Conservation (phyloP, 1,140 invertebrate genomes). For the Cylas formicarius region DNA sequence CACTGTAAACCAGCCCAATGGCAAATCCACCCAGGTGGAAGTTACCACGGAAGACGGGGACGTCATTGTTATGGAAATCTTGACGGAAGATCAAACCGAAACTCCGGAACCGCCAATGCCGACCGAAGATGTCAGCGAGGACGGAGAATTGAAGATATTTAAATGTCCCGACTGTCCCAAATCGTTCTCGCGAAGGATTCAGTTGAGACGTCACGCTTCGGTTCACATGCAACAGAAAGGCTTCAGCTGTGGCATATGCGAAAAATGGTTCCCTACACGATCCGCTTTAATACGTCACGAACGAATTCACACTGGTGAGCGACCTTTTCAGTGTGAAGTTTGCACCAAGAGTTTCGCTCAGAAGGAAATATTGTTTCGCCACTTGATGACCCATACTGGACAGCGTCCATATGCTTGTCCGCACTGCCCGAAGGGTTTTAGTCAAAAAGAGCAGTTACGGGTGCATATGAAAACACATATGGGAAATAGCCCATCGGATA, state of each 20-base stretch:
- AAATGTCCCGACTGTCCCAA: slow-evolving; percentile 53
- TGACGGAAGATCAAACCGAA: slow-evolving; percentile 36
- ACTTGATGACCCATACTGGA: slow-evolving; percentile 80
- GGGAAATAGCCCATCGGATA: slow-evolving; percentile 48
- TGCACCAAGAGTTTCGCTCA: slow-evolving; percentile 70
- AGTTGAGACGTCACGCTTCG: slow-evolving; percentile 53
- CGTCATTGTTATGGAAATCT: slow-evolving; percentile 42
- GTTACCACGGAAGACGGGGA: slow-evolving; percentile 43
- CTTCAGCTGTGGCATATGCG: slow-evolving; percentile 61
- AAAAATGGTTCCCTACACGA: slow-evolving; percentile 71
- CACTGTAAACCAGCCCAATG: slow-evolving; percentile 38
- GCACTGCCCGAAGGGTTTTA: slow-evolving; percentile 66
- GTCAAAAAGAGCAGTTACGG: slow-evolving; percentile 58
- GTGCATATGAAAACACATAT: slow-evolving; percentile 57
- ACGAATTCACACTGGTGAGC: slow-evolving; percentile 69
- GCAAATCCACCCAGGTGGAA: slow-evolving; percentile 42
- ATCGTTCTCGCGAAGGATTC: slow-evolving; percentile 50
- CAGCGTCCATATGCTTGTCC: slow-evolving; percentile 73
- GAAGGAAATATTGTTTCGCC: slow-evolving; percentile 71
- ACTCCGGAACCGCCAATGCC: slow-evolving; percentile 10
- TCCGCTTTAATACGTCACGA: slow-evolving; percentile 72
- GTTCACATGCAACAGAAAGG: slow-evolving; percentile 53
- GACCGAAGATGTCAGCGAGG: slow-evolving; percentile 29
- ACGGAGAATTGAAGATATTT: slow-evolving; percentile 50
- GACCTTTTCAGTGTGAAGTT: slow-evolving; percentile 65